Evolutionary conservation across 2,888 invertebrate genomes (phyloP), one percentile per base, ranked within the genome.

Genomic region (Noctua janthina): DNA sequence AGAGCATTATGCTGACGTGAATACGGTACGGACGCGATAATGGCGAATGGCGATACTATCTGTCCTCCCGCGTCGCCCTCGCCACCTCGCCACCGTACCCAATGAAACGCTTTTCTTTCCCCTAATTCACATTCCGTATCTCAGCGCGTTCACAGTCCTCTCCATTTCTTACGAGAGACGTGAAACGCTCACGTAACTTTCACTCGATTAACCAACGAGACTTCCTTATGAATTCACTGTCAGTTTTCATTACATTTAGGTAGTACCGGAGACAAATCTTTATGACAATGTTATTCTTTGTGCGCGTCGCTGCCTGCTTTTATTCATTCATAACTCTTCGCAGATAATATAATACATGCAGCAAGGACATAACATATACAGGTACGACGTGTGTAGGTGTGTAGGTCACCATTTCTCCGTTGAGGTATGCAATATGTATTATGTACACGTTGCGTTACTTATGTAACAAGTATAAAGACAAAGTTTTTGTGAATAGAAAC

Each of bases 1-100:
- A 97, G 96, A 96, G 94, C 95, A 96, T 97, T 96, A 96, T 95
- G 96, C 96, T 96, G 96, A 97, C 96, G 96, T 95, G 96, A 96
- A 96, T 96, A 95, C 94, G 95, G 95, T 95, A 94, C 94, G 94
- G 94, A 93, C 94, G 95, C 95, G 94, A 95, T 96, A 96, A 96
- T 95, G 93, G 95, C 92, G 96, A 96, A 96, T 95, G 93, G 95
- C 92, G 96, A 96, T 96, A 95, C 94, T 95, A 96, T 96, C 96
- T 95, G 92, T 92, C 90, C 92, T 91, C 91, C 87, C 91, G 86
- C 91, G 86, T 89, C 79, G 89, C 89, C 90, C 84, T 82, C 88
- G 87, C 89, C 90, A 85, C 90, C 84, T 82, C 88, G 87, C 89
- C 90, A 85, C 89, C 84, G 89, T 92, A 92, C 91, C 93, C 95